Evolutionary conservation across 2,797 vertebrate genomes (phyloP), one percentile per base, ranked within the genome.

Genomic region (Phalloptychus januarius): DNA sequence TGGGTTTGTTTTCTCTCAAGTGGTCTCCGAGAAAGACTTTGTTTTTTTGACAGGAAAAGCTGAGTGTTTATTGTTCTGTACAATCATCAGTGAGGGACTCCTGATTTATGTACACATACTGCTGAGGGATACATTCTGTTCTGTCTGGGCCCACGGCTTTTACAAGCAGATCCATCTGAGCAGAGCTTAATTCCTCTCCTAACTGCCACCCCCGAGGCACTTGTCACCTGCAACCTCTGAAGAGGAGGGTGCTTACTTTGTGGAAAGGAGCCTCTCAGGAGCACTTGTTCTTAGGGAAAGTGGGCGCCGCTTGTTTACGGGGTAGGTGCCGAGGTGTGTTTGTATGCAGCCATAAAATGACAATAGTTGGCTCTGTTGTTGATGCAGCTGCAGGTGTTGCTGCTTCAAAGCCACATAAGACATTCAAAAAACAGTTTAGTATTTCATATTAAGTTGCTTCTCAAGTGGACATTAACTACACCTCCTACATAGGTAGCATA

Each of bases 201-300:
- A 69, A 33, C 78, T 65, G 63, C 75, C 71, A 5, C 79, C 75
- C 36, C 80, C 71, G 71, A 80, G 77, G 50, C 82, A 48, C 87
- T 87, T 74, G 75, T 81, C 56, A 63, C 33, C 76, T 67, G 65
- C 75, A 84, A 85, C 87, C 83, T 73, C 79, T 2, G 18, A 45
- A 36, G 81, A 48, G 82, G 10, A 78, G 81, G 81, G 75, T 15
- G 74, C 78, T 86, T 87, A 83, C 85, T 90, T 86, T 83, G 87
- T 85, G 86, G 88, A 89, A 85, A 89, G 78, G 79, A 78, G 56
- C 71, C 81, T 71, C 86, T 89, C 85, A 75, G 78, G 84, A 78
- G 77, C 82, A 50, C 79, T 87, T 82, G 74, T 77, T 80, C 58
- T 71, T 79, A 31, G 44, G 61, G 69, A 65, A 44, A 74, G 70